phyloP scores from a whole-genome alignment of 2,888 invertebrate species.

The Fragum sueziense region DNA sequence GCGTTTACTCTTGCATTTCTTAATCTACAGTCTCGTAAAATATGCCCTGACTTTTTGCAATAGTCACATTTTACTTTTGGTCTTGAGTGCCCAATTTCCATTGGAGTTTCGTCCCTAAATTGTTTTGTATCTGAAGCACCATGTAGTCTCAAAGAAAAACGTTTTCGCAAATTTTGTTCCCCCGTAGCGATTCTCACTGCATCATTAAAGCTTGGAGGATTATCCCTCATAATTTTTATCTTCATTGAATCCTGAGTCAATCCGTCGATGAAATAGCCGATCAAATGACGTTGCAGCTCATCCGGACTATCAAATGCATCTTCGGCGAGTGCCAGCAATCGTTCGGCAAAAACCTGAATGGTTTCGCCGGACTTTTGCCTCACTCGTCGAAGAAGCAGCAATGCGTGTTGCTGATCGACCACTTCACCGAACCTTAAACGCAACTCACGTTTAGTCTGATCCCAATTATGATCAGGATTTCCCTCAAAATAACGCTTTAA shows the following conservation, averaged over 20 bases:
- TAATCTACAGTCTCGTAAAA: neutral
- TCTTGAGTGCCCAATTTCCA: conserved; percentile 23
- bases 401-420: conserved; percentile 37
- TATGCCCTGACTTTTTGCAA: conserved; percentile 2
- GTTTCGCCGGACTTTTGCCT: conserved; percentile 34
- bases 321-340: too few relatives aligned
- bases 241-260: conserved; percentile 30
- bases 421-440: conserved; percentile 36
- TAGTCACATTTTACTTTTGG: neutral
- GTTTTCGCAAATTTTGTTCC: conserved; percentile 41
- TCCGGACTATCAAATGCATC: conserved; percentile 40
- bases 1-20: neutral
- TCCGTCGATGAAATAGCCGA: conserved; percentile 41
- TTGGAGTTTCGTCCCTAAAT: conserved; percentile 6
- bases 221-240: conserved; percentile 34
- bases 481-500: conserved; percentile 32
- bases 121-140: too few relatives aligned
- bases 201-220: conserved; percentile 17
- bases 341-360: conserved; percentile 44
- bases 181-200: conserved; percentile 17
- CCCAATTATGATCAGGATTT: conserved; percentile 8
- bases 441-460: conserved; percentile 9
- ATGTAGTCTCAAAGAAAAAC: conserved; percentile 33
- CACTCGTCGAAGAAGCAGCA: conserved; percentile 33
- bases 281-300: conserved; percentile 12